A percentile compares a stretch with the other conserved stretches of the same genome.
phyloP scores from a whole-genome alignment of 2,888 invertebrate genomes.

The Dendrolimus houi region DNA sequence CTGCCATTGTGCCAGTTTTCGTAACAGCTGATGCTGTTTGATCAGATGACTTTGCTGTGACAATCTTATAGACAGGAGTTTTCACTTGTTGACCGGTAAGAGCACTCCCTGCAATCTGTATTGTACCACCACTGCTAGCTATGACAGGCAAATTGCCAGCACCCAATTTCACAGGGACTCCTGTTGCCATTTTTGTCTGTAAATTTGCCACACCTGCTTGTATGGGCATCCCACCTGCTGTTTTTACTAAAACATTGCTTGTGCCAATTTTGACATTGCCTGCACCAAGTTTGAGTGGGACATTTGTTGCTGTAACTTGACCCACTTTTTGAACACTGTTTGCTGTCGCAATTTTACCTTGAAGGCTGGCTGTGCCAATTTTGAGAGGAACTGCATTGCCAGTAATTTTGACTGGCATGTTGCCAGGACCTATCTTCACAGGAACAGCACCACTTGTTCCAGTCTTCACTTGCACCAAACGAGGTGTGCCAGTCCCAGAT shows the following conservation, averaged over 20 bases:
- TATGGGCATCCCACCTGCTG: constrained; percentile 53
- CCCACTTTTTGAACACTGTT: constrained; percentile 55
- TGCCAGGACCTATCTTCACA: constrained; percentile 53
- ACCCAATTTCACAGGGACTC: constrained; percentile 61
- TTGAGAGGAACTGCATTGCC: constrained; percentile 57
- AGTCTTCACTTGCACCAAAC: constrained; percentile 64
- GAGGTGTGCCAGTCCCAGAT: constrained; percentile 45
- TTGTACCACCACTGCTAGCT: constrained; percentile 48
- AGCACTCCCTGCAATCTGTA: constrained; percentile 49
- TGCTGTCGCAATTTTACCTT: constrained; percentile 46
- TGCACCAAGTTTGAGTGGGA: constrained; percentile 59
- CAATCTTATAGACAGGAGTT: constrained; percentile 68
- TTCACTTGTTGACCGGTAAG: constrained; percentile 51
- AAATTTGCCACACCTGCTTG: constrained; percentile 49
- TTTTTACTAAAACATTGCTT: constrained; percentile 63
- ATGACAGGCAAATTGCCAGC: constrained; percentile 54
- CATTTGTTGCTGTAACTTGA: constrained; percentile 27
- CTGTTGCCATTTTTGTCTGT: constrained; percentile 45
- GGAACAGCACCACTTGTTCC: constrained; percentile 45
- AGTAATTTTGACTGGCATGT: constrained; percentile 55
- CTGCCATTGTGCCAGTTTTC: constrained; percentile 36
- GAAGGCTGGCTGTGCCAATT: constrained; percentile 56
- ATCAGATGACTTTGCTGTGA: constrained; percentile 62
- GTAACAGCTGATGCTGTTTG: constrained; percentile 39
- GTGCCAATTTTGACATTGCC: constrained; percentile 67